phyloP scores from a whole-genome alignment of 2,113 vertebrate species.

The Synodontis membranacea region DNA sequence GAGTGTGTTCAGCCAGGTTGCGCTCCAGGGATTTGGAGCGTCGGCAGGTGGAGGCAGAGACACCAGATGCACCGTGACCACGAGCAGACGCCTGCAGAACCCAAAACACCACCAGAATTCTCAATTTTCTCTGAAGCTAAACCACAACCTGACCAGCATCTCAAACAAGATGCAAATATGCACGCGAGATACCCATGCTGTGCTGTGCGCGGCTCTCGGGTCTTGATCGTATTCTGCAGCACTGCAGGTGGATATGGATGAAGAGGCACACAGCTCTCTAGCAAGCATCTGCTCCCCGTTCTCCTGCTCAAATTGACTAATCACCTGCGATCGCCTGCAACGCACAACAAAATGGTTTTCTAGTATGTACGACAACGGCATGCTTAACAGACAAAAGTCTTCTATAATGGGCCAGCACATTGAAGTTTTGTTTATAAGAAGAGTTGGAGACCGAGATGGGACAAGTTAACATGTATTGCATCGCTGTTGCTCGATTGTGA shows the following conservation, averaged over 20 bases:
- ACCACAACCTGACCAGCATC: not conserved
- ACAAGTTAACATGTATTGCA: not conserved
- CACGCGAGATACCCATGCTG: slow-evolving; percentile 22
- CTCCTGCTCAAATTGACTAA: slow-evolving; percentile 39
- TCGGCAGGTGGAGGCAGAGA: slow-evolving; percentile 35
- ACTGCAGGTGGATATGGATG: slow-evolving; percentile 9
- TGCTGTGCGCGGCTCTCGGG: not conserved
- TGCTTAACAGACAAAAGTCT: not conserved
- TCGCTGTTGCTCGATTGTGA: not conserved
- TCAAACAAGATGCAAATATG: not conserved
- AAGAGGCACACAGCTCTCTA: slow-evolving; percentile 5
- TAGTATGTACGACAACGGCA: not conserved
- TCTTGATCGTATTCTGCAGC: slow-evolving; percentile 22
- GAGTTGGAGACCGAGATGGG: not conserved
- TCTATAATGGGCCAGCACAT: not conserved
- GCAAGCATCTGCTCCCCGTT: not conserved
- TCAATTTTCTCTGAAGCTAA: not conserved
- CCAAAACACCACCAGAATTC: not conserved
- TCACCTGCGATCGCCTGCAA: slow-evolving; percentile 41
- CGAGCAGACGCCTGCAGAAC: slow-evolving; percentile 1
- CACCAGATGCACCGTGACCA: slow-evolving; percentile 13
- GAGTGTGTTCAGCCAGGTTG: slow-evolving; percentile 44
- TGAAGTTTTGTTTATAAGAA: not conserved
- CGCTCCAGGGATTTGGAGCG: slow-evolving; percentile 60
- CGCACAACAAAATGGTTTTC: not conserved